Evolutionary conservation across 53 echinoderm and acorn worm species (phyloP).

Genomic region (Henricia sp.): DNA sequence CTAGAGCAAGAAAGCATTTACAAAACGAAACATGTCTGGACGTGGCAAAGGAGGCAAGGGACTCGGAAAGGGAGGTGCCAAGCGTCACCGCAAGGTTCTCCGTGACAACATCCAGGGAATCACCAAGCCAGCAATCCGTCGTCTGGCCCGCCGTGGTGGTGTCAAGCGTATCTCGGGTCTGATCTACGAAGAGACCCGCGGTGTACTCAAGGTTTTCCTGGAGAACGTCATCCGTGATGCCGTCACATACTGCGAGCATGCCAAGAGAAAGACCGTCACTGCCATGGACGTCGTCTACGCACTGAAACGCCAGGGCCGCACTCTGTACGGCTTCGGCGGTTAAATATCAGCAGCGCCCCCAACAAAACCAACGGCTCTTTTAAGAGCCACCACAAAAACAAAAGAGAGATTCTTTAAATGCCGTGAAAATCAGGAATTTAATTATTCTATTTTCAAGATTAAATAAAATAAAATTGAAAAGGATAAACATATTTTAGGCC

Average conservation of each 20-base stretch:
- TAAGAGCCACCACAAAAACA: conserved; percentile 74
- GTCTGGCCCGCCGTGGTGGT: conserved; percentile 67
- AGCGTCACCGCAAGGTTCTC: conserved; percentile 94
- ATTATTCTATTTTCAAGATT: no score
- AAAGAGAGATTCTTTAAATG: conserved; percentile 46
- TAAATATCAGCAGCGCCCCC: background rate
- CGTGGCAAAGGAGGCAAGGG: conserved; percentile 99
- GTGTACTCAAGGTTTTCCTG: conserved; percentile 91
- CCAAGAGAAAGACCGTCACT: conserved; percentile 88
- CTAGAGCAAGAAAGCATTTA: background rate
- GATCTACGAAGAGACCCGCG: conserved; percentile 98
- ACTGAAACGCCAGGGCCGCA: conserved; percentile 95
- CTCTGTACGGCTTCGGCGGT: conserved; percentile 95
- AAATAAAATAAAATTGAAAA: no score
- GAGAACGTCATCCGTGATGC: conserved; percentile 91
- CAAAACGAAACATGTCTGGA: conserved; percentile 79
- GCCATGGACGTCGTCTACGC: conserved; percentile 98
- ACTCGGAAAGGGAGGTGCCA: conserved; percentile 98
- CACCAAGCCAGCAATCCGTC: conserved; percentile 62
- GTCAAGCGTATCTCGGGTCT: conserved; percentile 97
- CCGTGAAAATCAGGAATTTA: background rate
- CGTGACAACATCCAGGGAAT: conserved; percentile 95
- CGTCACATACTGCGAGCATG: conserved; percentile 86
- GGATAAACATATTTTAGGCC: no score
- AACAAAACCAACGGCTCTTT: conserved; percentile 70